Evolutionary conservation across 2,797 vertebrate species (phyloP), one percentile per base, ranked within the genome.

Genomic region (Sibirionetta formosa): DNA sequence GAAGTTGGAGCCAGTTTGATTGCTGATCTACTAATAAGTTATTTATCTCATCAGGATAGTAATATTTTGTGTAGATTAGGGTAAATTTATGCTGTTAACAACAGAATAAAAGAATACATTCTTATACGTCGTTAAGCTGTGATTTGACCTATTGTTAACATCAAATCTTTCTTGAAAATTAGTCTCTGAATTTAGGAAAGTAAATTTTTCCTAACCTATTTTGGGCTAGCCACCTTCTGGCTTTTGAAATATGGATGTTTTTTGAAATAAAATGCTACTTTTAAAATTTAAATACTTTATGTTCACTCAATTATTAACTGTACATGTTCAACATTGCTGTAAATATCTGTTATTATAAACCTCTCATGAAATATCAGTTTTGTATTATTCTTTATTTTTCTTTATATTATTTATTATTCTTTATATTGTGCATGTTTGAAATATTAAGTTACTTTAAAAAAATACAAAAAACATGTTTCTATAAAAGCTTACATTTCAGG

Each of bases 151-250:
- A n/a, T 9, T 46, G 22, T 56, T 65, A 44, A 15, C 15, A 53
- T 72, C 42, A 76, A 63, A 53, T 53, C 19, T 56, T 60, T 60
- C 72, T 64, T 64, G 51, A 68, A 73, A 85, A 70, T 35, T 65
- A 69, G 14, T 31, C 14, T 60, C 38, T 69, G 31, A 73, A 86
- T 78, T 73, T 64, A 73, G 5, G 16, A 46, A 78, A 69, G 12
- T 9, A 33, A 56, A 58, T 53, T 16, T 78, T 85, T 46, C 36
- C 48, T 31, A 53, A 53, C 7, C 19, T 8, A 31, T 42, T 68
- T 53, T 3, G 10, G 16, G 19, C 36, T 36, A 61, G 4, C 11
- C 56, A 71, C n/a, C 27, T 75, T 15, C 14, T 22, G 17, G 0
- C 27, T 64, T 42, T 31, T 31, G 61, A 42, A 42, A 42, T 20